Evolutionary conservation across 2,113 vertebrate species (phyloP), one percentile per base, ranked within the genome.

Genomic region (Eolophus roseicapilla): DNA sequence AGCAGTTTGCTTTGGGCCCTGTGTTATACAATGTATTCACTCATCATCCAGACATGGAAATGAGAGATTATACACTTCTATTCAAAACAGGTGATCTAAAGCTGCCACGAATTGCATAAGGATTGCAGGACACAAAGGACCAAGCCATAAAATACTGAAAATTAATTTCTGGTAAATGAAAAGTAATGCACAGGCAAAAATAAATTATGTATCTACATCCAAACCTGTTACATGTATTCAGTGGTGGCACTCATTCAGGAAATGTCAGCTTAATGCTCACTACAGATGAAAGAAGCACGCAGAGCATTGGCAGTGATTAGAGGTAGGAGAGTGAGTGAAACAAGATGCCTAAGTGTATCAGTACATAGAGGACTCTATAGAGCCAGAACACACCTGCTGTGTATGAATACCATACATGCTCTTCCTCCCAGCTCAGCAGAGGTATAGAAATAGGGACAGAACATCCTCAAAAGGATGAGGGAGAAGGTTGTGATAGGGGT

Each of bases 21-120:
- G 1, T 62, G 25, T 59, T 52, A 10, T 1, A 14, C 13, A 20
- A 20, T 0, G 0, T 46, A 5, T 25, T 41, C 17, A 5, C 62
- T 67, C 41, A 25, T 52, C 47, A 52, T n/a, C n/a, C n/a, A 10
- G 37, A 7, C 27, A 1, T 2, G 5, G 37, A n/a, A 43, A 35
- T n/a, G 74, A 68, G 52, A 63, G 35, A 7, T 27, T 10, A 23
- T 41, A 17, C 13, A 7, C 16, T 46, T 95, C 49, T 62, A 33
- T 35, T 71, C 33, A 67, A 49, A 80, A 41, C 3, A 35, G 14
- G 35, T 1, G 3, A 18, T 43, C 16, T 63, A 37, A 88, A 81
- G 23, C 41, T 62, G 41, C n/a, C 39, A 43, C 1, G 0, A n/a
- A 59, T 47, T 74, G 47, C 17, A 2, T 64, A 31, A 47, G 37